Evolutionary conservation across 2,113 vertebrate genomes (phyloP).

Genomic region (Barnardius zonarius): DNA sequence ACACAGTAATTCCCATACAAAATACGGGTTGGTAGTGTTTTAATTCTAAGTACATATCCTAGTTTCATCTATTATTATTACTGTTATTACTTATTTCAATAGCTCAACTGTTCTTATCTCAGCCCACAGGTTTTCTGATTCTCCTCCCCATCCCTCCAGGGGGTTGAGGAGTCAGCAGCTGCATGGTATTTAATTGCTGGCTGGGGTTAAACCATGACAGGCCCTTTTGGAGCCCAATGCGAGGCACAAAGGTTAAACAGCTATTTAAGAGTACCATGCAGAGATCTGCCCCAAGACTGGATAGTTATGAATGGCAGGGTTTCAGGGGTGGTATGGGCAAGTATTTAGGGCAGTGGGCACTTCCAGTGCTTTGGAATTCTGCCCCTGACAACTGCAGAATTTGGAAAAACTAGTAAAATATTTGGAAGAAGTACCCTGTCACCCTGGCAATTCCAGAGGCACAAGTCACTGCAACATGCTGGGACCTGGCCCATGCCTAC

Average conservation of each 20-base stretch:
- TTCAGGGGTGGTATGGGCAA: background rate
- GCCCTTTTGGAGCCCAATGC: background rate
- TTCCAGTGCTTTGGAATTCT: background rate
- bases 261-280: background rate
- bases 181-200: background rate
- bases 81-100: background rate
- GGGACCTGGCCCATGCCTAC: background rate
- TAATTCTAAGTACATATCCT: background rate
- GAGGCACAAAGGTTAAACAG: background rate
- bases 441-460: background rate
- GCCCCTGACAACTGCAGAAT: background rate
- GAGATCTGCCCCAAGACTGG: background rate
- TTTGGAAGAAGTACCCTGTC: background rate
- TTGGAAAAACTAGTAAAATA: background rate
- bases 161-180: background rate
- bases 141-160: background rate
- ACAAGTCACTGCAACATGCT: background rate
- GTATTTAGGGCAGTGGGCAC: background rate
- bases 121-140: background rate
- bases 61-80: background rate
- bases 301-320: background rate
- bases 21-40: background rate
- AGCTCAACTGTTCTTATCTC: background rate
- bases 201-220: background rate
- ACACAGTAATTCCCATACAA: background rate